Evolutionary conservation across 2,797 vertebrate genomes (phyloP).

Genomic region (Darevskia nairensis): DNA sequence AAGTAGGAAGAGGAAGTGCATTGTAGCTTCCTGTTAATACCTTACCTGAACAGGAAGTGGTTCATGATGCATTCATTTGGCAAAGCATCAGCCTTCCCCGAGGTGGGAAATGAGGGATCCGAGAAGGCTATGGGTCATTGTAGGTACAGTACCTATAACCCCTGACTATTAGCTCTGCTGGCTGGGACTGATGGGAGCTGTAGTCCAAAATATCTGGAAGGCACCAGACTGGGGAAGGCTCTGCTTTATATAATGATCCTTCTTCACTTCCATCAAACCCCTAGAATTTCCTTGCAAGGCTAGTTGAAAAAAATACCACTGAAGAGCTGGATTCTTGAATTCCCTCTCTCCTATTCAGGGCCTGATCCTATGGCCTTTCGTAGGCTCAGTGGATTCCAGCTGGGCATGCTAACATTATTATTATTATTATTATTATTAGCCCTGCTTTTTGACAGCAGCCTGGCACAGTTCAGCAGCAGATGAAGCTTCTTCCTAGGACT

Average conservation of each 20-base stretch:
- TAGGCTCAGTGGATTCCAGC: background rate
- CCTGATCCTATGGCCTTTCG: fast-evolving
- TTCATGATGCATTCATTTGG: background rate
- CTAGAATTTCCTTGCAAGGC: background rate
- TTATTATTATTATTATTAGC: background rate
- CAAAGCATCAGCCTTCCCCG: background rate
- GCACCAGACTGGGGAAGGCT: background rate
- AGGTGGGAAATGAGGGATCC: background rate
- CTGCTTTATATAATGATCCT: background rate
- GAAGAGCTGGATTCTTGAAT: background rate
- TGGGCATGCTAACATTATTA: background rate
- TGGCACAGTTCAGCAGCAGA: background rate
- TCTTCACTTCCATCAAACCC: background rate
- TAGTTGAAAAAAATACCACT: background rate
- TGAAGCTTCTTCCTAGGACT: background rate
- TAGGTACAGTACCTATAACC: no score
- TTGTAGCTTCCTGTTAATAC: background rate
- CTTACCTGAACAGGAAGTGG: background rate
- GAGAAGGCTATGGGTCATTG: no score
- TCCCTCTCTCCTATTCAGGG: background rate
- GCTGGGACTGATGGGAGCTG: no score
- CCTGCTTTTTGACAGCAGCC: background rate
- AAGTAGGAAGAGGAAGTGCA: background rate
- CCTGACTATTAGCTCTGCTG: no score
- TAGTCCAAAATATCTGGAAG: no score